These are phyloP conservation scores for Drosophila nannoptera DNA, from an alignment of 1,140 invertebrate species.

Conservation along the genomic window DNA sequence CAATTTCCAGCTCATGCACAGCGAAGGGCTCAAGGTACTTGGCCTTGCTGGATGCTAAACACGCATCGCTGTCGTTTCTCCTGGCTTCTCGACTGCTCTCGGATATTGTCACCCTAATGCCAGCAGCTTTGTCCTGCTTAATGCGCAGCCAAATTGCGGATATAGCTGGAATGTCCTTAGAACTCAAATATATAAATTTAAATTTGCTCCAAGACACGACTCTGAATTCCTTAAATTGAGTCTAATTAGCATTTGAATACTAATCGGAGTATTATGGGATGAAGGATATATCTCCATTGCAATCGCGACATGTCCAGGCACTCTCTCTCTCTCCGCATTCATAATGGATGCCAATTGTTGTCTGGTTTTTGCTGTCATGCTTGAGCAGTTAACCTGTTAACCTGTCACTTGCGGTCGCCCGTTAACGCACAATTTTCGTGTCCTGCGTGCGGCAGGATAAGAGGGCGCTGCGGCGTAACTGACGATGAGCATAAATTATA, in stretches of 20 bases:
- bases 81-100: constrained; percentile 56
- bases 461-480: constrained; percentile 24
- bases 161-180: constrained; percentile 22
- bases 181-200: no score
- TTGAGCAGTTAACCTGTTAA: constrained; percentile 39
- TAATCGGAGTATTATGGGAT: no score
- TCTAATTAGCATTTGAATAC: no score
- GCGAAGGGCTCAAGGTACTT: constrained; percentile 38
- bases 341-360: background rate
- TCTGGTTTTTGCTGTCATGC: constrained; percentile 1
- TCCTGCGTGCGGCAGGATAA: constrained; percentile 42
- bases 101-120: constrained; percentile 74
- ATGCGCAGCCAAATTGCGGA: constrained; percentile 60
- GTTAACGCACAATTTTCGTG: constrained; percentile 53
- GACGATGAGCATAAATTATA: constrained; percentile 64
- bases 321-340: no score
- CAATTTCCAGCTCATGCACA: no score
- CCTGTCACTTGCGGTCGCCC: constrained; percentile 24
- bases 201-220: no score
- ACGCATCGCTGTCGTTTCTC: constrained; percentile 64
- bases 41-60: constrained; percentile 55
- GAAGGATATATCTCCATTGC: no score
- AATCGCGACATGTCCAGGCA: background rate
- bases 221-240: no score
- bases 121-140: constrained; percentile 68